Conservation (phyloP, 2,113 vertebrate genomes). For the Helogale parvula region DNA sequence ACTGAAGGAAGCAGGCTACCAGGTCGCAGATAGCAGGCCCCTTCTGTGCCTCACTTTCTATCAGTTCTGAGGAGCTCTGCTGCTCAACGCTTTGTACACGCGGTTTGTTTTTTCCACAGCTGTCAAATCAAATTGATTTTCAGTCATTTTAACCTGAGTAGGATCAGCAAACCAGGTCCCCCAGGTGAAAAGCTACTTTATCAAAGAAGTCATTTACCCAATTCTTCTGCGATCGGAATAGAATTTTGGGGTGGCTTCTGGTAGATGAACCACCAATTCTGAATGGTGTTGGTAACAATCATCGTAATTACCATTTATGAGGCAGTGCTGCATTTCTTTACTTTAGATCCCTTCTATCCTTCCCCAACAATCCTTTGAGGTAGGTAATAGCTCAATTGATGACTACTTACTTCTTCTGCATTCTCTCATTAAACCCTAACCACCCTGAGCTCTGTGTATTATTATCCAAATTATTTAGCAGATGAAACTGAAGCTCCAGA, state of each 20-base stretch:
- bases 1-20: background rate
- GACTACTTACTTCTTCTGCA: slow-evolving; percentile 24
- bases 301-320: slow-evolving; percentile 59
- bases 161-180: slow-evolving; percentile 77
- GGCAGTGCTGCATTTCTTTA: slow-evolving; percentile 45
- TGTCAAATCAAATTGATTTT: slow-evolving; percentile 86
- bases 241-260: slow-evolving; percentile 73
- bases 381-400: slow-evolving; percentile 47
- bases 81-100: slow-evolving; percentile 46
- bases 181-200: slow-evolving; percentile 80
- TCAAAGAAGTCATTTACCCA: slow-evolving; percentile 71
- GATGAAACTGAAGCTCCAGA: slow-evolving; percentile 41
- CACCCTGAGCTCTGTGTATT: background rate
- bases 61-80: background rate
- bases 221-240: slow-evolving; percentile 63
- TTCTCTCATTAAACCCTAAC: slow-evolving; percentile 60
- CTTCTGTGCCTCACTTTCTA: slow-evolving; percentile 43
- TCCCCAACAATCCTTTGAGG: slow-evolving; percentile 56
- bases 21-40: slow-evolving; percentile 28
- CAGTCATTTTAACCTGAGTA: slow-evolving; percentile 81
- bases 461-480: slow-evolving; percentile 66
- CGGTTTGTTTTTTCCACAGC: slow-evolving; percentile 54
- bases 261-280: slow-evolving; percentile 69
- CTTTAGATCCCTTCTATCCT: slow-evolving; percentile 29
- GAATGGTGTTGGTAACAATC: slow-evolving; percentile 60